phyloP scores from a whole-genome alignment of 2,888 invertebrate genomes.

The Stramonita haemastoma region DNA sequence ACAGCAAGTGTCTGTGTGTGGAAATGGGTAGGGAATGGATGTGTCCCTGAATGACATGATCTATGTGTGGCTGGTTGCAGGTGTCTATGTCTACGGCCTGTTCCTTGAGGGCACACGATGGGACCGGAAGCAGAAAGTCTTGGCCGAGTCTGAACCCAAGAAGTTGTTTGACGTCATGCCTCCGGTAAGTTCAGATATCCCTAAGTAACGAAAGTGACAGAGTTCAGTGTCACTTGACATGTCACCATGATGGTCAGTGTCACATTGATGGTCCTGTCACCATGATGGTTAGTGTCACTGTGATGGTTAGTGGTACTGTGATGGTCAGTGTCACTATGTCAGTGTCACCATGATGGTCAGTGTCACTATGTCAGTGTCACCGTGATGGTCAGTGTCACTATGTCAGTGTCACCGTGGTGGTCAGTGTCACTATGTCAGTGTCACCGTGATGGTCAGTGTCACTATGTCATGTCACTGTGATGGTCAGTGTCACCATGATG shows the following conservation, averaged over 20 bases:
- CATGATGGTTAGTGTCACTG: neutral
- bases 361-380: too few species aligned
- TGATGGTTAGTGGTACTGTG: neutral
- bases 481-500: too few species aligned
- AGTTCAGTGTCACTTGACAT: neutral
- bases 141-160: conserved; percentile 90
- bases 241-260: neutral
- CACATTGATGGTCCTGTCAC: neutral
- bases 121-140: conserved; percentile 75
- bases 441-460: too few species aligned
- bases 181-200: conserved; percentile 75
- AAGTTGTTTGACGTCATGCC: conserved; percentile 90
- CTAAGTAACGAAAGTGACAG: too few species aligned
- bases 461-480: too few species aligned
- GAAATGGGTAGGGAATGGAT: neutral
- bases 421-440: too few species aligned
- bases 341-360: too few species aligned
- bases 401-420: too few species aligned
- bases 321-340: too few species aligned
- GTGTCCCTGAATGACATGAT: neutral
- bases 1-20: neutral
- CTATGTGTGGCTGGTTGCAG: conserved; percentile 61
- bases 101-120: conserved; percentile 78
- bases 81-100: conserved; percentile 77
- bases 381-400: too few species aligned